A percentile compares a stretch with the other conserved stretches of the same genome.
Evolutionary conservation across 2,113 vertebrate genomes (phyloP).

Genomic region (Mirza zaza): DNA sequence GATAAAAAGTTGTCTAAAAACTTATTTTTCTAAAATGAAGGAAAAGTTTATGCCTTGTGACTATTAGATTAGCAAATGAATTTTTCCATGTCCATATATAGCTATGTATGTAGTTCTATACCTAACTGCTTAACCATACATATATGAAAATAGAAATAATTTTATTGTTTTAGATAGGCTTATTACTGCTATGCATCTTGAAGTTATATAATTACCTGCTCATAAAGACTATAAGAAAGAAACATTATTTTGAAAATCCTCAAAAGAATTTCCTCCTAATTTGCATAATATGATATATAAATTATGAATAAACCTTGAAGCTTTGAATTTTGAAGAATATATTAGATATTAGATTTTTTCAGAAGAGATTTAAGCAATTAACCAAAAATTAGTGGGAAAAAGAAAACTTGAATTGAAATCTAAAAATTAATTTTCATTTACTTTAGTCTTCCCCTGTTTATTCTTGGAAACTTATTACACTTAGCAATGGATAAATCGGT

Average conservation of each 20-base stretch:
- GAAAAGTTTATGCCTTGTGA: background rate
- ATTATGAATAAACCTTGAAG: background rate
- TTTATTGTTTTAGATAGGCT: background rate
- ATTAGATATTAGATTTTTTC: background rate
- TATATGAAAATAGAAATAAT: background rate
- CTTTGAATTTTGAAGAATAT: background rate
- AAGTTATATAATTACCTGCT: background rate
- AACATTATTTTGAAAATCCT: background rate
- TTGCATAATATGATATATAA: background rate
- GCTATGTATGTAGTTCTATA: background rate
- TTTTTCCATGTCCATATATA: background rate
- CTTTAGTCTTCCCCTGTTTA: constrained; percentile 42
- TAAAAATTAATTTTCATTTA: constrained; percentile 54
- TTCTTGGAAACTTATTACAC: constrained; percentile 53
- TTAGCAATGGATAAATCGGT: constrained; percentile 62
- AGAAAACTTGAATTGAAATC: background rate
- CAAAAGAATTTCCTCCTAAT: background rate
- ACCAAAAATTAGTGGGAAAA: background rate
- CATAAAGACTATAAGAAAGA: background rate
- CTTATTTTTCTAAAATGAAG: background rate
- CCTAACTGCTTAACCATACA: background rate
- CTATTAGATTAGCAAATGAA: constrained; percentile 24
- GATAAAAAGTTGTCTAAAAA: background rate
- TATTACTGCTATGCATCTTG: background rate
- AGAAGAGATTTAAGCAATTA: background rate